Base-by-base conservation (phyloP, 2,797 vertebrate species). In the Channa striata region DNA sequence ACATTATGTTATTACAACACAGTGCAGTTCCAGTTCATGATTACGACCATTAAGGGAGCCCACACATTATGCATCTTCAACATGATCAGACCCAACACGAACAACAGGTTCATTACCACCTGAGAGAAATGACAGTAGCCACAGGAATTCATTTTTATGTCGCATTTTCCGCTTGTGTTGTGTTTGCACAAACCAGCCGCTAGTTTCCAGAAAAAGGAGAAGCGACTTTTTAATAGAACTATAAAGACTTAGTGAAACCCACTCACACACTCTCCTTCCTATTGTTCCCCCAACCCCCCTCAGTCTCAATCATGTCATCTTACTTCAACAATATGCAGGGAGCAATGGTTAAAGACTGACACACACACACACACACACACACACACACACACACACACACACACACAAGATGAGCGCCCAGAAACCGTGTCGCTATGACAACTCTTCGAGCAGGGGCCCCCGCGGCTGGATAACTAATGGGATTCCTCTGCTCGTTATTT, bases 341-440 rank as follows among this genome's bases (percentile, higher is more conserved):
- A 40, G 57, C 60, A 67, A 56, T 13, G 43, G 59, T 53, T 66
- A n/a, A 74, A 80, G 62, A 66, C 33, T 5, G 71, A 53, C 54
- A 53, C 52, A 58, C 23, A 67, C 52, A 33, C 70, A 54, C 33
- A 6, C 74, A 53, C 54, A 53, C 52, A 58, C 23, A 67, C 52
- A 33, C 70, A 54, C 57, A 61, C 37, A 60, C 39, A 63, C 66
- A 54, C 57, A 61, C 37, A 60, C 39, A 63, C 20, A 37, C 47
- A 52, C 57, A 57, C 47, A 58, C 44, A 50, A 69, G 65, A 80
- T 57, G 61, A 78, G 60, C 20, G 16, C 25, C 53, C 66, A 60
- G 62, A 83, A 71, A 82, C 73, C 0, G 30, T 37, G 80, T 93
- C 85, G 63, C 91, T 87, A 93, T 93, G 92, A 92, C 92, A 93